Evolutionary conservation across 2,797 vertebrate genomes (phyloP), one percentile per base, ranked within the genome.

Genomic region (Myotis myotis): DNA sequence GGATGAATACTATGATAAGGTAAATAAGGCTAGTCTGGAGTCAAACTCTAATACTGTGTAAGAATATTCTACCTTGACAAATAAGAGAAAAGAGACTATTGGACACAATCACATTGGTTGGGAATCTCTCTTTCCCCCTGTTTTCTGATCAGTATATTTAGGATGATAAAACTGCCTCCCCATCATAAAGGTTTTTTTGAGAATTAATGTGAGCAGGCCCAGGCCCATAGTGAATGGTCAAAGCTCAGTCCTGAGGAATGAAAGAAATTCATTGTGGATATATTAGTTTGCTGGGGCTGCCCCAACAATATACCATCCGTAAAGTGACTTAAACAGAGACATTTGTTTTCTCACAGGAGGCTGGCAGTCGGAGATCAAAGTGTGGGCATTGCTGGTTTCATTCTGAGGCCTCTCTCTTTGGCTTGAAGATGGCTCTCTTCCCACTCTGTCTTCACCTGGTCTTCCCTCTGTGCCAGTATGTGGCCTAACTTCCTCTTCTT

Each of bases 131-230:
- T 76, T 88, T 19, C 3, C 36, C 38, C 38, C 19, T 15, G 28
- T n/a, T 83, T 94, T 33, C 53, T 74, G 72, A 76, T 38, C 8
- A 12, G 47, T 44, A 71, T 51, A 71, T 51, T 70, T 62, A 89
- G 55, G 38, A 80, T 53, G 38, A 33, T 60, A 70, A 51, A 82
- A 68, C 8, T 36, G 6, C 13, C 55, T 47, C 60, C 64, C 53
- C 5, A 30, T 64, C 22, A 78, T 16, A 80, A 57, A 83, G 89
- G 41, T 44, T 51, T 4, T 20, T 16, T 1, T 90, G 47, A 53
- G 44, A 76, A 75, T 81, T 41, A 84, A 64, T 41, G 36, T 33
- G 60, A 64, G 5, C 38, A 51, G 66, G 44, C 20, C 49, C 47
- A 71, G 74, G 22, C 36, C 33, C 57, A 19, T 0, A 22, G 55